Base-by-base conservation (phyloP, 2,113 vertebrate genomes). In the Oenanthe oenanthe region DNA sequence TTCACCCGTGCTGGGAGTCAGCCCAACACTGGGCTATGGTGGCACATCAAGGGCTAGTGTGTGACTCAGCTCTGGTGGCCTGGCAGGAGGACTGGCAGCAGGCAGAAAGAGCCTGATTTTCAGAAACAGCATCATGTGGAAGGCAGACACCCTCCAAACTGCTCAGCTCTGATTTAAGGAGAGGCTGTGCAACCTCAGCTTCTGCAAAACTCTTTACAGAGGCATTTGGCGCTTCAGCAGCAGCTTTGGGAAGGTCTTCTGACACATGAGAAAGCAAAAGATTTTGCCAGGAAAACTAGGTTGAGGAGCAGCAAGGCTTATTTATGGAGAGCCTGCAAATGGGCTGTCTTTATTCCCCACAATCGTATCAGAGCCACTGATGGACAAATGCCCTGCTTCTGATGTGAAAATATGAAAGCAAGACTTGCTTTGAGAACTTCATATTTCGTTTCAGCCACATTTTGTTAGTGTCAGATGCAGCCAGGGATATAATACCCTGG, bases 141-240 rank as follows among this genome's bases (percentile, higher is more conserved):
- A 85, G 47, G 61, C 54, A 83, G 74, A 68, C 26, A n/a, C 17
- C 12, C 54, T 78, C 34, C 71, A 76, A 73, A 70, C 6, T 50
- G 51, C 31, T 73, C 88, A 54, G 45, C 50, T 92, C 58, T 47
- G 71, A 72, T 83, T 94, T 96, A 95, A 90, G 48, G 58, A 51
- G 47, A 87, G 63, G 36, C 22, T 17, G 1, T 22, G 21, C n/a
- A 95, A 92, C 85, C 63, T 88, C 82, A 92, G 81, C 67, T 91
- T 73, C 95, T 93, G 94, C 43, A 70, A 76, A 95, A 93, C 56
- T 80, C 94, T 90, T 95, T 71, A 65, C 47, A 85, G 75, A 94
- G 56, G 88, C 72, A 66, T 66, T 94, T 94, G 91, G 92, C 3
- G 0, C 75, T 87, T 66, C 72, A 65, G 78, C 75, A 77, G 78